Evolutionary conservation across 2,888 invertebrate genomes (phyloP).

Genomic region (Pollenia amentaria): DNA sequence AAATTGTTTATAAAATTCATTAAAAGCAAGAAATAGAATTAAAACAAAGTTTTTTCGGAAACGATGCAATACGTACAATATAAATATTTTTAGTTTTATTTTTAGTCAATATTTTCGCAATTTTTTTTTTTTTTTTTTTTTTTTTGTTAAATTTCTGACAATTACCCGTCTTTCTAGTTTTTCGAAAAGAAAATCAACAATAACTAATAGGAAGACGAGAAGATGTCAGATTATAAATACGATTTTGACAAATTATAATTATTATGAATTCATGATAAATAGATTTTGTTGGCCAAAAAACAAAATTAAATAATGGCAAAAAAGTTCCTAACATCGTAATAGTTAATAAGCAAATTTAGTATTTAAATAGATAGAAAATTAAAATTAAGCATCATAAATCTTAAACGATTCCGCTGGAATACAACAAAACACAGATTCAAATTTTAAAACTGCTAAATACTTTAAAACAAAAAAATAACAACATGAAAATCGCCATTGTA

Average conservation of each 20-base stretch:
- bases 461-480: constrained; percentile 28
- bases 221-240: constrained; percentile 51
- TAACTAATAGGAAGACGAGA: constrained; percentile 50
- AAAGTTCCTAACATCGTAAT: constrained; percentile 24
- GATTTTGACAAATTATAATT: constrained; percentile 70
- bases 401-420: constrained; percentile 55
- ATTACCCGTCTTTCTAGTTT: background rate
- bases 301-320: constrained; percentile 35
- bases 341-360: constrained; percentile 36
- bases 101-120: background rate
- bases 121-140: constrained; percentile 2
- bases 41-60: constrained; percentile 1
- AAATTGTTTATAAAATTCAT: background rate
- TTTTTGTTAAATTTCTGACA: constrained; percentile 1
- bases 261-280: constrained; percentile 50
- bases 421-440: constrained; percentile 40
- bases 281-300: constrained; percentile 38
- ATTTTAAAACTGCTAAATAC: background rate
- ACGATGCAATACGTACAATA: constrained; percentile 22
- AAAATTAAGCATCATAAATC: constrained; percentile 62
- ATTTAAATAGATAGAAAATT: constrained; percentile 60
- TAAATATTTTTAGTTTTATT: background rate
- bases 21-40: background rate
- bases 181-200: constrained; percentile 44
- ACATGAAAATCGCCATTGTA: constrained; percentile 80